Conservation (phyloP, 2,113 vertebrate species). For the Origma solitaria region DNA sequence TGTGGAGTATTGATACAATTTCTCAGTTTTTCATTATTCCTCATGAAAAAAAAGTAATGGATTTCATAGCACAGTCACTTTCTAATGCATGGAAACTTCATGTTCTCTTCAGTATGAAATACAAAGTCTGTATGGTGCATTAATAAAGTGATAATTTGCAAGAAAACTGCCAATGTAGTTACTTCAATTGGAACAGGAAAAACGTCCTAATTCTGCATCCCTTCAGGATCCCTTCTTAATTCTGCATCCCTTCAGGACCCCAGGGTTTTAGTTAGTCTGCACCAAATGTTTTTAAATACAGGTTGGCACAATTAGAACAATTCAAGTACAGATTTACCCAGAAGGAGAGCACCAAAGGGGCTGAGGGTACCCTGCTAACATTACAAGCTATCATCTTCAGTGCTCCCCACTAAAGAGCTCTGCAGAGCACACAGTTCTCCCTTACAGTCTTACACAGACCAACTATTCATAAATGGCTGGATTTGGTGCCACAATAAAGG, state of each 20-base stretch:
- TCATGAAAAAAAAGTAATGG: not conserved
- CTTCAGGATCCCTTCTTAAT: not conserved
- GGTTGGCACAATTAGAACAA: not conserved
- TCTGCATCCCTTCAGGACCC: not conserved
- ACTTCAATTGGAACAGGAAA: not conserved
- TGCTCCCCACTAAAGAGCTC: not conserved
- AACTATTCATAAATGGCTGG: not conserved
- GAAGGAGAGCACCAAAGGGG: not conserved
- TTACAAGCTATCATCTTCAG: not conserved
- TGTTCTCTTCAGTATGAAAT: not conserved
- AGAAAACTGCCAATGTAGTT: not conserved
- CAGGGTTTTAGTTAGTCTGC: not conserved
- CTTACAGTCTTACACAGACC: not conserved
- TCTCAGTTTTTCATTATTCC: not conserved
- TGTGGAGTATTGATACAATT: not conserved
- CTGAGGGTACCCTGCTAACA: not conserved
- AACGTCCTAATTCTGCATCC: not conserved
- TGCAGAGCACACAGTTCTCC: not conserved
- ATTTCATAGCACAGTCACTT: not conserved
- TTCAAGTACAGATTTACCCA: not conserved
- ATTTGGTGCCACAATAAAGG: not conserved
- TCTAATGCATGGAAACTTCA: not conserved
- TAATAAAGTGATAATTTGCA: not conserved
- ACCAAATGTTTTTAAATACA: not conserved
- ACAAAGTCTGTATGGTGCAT: not conserved